Conservation (phyloP, 2,888 invertebrate genomes). For the Axea sp. region DNA sequence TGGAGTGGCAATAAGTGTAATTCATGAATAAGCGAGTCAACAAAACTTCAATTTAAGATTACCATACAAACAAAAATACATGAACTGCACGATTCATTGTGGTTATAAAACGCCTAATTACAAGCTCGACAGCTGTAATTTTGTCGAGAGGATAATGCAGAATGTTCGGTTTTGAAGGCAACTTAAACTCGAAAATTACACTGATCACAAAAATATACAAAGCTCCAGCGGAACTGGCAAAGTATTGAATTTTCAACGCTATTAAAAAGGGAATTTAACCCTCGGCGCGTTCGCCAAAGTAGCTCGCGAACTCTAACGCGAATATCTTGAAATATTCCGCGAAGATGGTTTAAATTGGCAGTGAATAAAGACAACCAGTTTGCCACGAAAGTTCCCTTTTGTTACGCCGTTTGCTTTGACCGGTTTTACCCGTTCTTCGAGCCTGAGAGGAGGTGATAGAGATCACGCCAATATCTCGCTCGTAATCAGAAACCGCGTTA, state of each 20-base stretch:
- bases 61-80: constrained; percentile 2
- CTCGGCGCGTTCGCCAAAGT: constrained; percentile 32
- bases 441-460: constrained; percentile 64
- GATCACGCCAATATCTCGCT: constrained; percentile 70
- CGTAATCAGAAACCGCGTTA: constrained; percentile 60
- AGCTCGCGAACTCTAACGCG: constrained; percentile 54
- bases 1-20: no score
- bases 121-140: constrained; percentile 19
- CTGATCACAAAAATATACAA: constrained; percentile 51
- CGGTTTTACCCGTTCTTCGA: constrained; percentile 49
- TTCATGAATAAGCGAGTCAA: constrained; percentile 23
- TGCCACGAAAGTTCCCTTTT: constrained; percentile 33
- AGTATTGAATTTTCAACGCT: constrained; percentile 36
- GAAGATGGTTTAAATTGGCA: constrained; percentile 18
- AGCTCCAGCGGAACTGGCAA: constrained; percentile 20
- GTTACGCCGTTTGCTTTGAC: constrained; percentile 37
- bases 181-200: constrained; percentile 51
- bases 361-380: constrained; percentile 49
- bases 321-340: constrained; percentile 35
- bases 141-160: constrained; percentile 17
- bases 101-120: constrained; percentile 34
- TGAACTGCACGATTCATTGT: background rate
- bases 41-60: constrained; percentile 13
- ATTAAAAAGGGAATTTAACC: constrained; percentile 41
- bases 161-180: constrained; percentile 36